Conservation (phyloP, 2,113 vertebrate species). For the Ramphastos sulfuratus region DNA sequence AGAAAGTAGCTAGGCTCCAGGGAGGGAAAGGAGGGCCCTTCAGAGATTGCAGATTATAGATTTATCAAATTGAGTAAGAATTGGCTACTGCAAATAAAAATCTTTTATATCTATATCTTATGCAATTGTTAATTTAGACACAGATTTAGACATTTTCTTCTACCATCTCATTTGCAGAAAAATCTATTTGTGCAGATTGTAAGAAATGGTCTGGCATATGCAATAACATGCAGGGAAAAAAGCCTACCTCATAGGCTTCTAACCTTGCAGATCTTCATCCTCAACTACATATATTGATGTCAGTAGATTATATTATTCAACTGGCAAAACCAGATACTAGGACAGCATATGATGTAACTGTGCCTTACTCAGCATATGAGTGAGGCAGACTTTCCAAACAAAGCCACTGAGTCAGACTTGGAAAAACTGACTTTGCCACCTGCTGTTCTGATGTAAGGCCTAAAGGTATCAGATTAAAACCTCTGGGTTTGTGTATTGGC, state of each 20-base stretch:
- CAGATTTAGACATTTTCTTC: neutral
- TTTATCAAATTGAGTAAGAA: neutral
- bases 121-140: neutral
- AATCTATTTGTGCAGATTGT: neutral
- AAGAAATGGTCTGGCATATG: neutral
- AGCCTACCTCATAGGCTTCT: neutral
- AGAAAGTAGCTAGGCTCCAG: neutral
- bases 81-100: neutral
- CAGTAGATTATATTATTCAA: neutral
- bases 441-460: neutral
- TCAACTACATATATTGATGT: rapidly evolving
- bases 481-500: neutral
- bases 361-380: neutral
- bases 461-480: neutral
- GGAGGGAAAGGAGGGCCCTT: neutral
- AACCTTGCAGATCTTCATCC: neutral
- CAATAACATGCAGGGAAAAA: neutral
- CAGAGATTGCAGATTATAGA: neutral
- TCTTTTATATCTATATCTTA: neutral
- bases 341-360: neutral
- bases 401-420: neutral
- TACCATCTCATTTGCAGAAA: neutral
- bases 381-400: neutral
- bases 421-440: neutral
- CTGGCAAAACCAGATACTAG: neutral